A percentile compares a stretch with the other conserved stretches of the same genome.
Conservation (phyloP, 2,113 vertebrate genomes). For the Anhinga rufa region DNA sequence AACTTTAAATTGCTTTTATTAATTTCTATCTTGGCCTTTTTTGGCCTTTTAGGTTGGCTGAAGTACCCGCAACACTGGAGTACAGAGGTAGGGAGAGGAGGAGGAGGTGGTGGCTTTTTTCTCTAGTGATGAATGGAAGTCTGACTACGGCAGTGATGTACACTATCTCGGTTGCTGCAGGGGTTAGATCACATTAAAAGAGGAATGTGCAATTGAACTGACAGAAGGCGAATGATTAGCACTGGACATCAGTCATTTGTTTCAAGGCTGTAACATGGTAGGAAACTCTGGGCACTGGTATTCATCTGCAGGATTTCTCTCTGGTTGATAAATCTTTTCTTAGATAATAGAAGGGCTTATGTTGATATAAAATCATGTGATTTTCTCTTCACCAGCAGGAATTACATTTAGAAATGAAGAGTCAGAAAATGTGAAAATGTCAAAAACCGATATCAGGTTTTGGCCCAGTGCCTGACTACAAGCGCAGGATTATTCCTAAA, state of each 20-base stretch:
- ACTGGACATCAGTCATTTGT: conserved; percentile 55
- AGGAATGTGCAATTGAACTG: conserved; percentile 38
- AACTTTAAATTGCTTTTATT: neutral
- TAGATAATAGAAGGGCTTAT: neutral
- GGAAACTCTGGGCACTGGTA: neutral
- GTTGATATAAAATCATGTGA: neutral
- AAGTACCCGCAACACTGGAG: neutral
- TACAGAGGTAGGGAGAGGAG: neutral
- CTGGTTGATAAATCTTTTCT: neutral
- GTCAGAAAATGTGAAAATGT: neutral
- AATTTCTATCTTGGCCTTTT: neutral
- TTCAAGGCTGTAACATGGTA: neutral
- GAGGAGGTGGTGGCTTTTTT: neutral
- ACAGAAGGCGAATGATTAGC: conserved; percentile 60
- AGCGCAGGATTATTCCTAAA: neutral
- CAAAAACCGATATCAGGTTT: neutral
- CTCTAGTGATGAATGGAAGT: conserved; percentile 51
- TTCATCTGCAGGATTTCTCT: neutral
- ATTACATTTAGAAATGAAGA: neutral
- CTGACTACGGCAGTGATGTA: conserved; percentile 38
- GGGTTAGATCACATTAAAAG: conserved; percentile 64
- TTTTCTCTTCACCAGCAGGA: neutral
- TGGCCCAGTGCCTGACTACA: neutral
- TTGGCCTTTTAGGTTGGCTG: neutral
- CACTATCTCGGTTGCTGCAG: conserved; percentile 57